phyloP scores from a whole-genome alignment of 2,797 vertebrate species.

The Lates japonicus region DNA sequence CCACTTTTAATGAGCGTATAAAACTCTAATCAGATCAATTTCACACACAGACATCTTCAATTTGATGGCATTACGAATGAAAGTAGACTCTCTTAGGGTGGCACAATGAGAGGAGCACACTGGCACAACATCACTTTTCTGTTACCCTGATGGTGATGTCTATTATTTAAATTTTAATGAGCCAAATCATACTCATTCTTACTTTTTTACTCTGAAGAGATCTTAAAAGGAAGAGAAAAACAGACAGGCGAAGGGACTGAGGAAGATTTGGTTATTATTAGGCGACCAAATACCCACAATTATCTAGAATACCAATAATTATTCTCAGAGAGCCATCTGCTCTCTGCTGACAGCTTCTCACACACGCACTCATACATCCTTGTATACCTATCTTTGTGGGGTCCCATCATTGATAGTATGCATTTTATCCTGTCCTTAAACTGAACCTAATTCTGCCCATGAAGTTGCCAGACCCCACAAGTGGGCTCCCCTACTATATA shows the following conservation, averaged over 20 bases:
- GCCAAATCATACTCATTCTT: neutral
- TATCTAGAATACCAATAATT: slow-evolving; percentile 54
- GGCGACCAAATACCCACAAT: slow-evolving; percentile 45
- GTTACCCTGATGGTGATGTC: neutral
- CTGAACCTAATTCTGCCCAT: too few relatives aligned
- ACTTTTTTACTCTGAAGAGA: neutral
- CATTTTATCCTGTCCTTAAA: too few relatives aligned
- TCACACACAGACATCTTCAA: slow-evolving; percentile 7
- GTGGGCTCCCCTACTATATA: too few relatives aligned
- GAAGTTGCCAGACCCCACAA: too few relatives aligned
- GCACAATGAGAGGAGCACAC: slow-evolving; percentile 9
- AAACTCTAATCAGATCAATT: slow-evolving; percentile 16
- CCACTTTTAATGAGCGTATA: slow-evolving; percentile 6
- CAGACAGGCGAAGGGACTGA: neutral
- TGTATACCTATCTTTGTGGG: too few relatives aligned
- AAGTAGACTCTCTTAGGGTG: slow-evolving; percentile 9
- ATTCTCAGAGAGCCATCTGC: slow-evolving; percentile 59
- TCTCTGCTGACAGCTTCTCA: slow-evolving; percentile 27
- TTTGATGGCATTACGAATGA: slow-evolving; percentile 29
- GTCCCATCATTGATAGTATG: too few relatives aligned
- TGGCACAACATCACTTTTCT: slow-evolving; percentile 3
- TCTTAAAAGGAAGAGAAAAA: neutral
- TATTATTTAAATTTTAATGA: slow-evolving; percentile 23
- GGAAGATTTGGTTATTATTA: slow-evolving; percentile 47
- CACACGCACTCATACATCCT: slow-evolving; percentile 10